Conservation (phyloP, 2,888 invertebrate species). For the Synanthedon myopaeformis region DNA sequence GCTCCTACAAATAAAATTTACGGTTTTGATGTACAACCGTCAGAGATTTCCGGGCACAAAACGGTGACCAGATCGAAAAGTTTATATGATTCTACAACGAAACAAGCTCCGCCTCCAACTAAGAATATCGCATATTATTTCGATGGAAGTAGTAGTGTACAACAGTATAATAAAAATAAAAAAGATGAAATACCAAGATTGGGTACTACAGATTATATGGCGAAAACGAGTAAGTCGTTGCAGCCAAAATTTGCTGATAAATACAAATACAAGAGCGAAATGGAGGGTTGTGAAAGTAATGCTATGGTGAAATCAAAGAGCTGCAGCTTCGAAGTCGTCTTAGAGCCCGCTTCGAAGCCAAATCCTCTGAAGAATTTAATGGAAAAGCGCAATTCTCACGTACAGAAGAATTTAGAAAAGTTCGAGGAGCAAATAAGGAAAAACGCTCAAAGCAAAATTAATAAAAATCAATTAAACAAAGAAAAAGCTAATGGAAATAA, state of each 20-base stretch:
- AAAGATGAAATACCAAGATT: slow-evolving; percentile 73
- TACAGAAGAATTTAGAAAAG: slow-evolving; percentile 71
- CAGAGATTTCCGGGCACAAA: slow-evolving; percentile 44
- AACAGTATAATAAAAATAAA: slow-evolving; percentile 44
- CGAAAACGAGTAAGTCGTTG: slow-evolving; percentile 54
- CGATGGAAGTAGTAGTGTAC: slow-evolving; percentile 57
- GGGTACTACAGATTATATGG: slow-evolving; percentile 68
- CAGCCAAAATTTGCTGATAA: slow-evolving; percentile 53
- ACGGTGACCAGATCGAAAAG: slow-evolving; percentile 60
- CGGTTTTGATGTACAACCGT: slow-evolving; percentile 47
- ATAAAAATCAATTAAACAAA: slow-evolving; percentile 54
- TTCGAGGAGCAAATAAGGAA: slow-evolving; percentile 69
- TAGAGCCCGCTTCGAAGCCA: slow-evolving; percentile 62
- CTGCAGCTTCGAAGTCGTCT: slow-evolving; percentile 64
- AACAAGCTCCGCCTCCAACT: slow-evolving; percentile 35
- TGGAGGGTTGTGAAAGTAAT: slow-evolving; percentile 56
- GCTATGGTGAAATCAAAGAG: slow-evolving; percentile 63
- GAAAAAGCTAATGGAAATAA: slow-evolving; percentile 55
- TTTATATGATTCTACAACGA: slow-evolving; percentile 50
- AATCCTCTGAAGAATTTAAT: slow-evolving; percentile 56
- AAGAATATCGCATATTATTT: slow-evolving; percentile 66
- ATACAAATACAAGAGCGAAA: slow-evolving; percentile 53
- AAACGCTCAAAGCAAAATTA: slow-evolving; percentile 46
- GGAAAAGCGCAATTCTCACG: slow-evolving; percentile 62
- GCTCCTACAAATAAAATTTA: slow-evolving; percentile 40